Base-by-base conservation (phyloP, 64 coral and sea anemone species). In the Trachythela sp. region DNA sequence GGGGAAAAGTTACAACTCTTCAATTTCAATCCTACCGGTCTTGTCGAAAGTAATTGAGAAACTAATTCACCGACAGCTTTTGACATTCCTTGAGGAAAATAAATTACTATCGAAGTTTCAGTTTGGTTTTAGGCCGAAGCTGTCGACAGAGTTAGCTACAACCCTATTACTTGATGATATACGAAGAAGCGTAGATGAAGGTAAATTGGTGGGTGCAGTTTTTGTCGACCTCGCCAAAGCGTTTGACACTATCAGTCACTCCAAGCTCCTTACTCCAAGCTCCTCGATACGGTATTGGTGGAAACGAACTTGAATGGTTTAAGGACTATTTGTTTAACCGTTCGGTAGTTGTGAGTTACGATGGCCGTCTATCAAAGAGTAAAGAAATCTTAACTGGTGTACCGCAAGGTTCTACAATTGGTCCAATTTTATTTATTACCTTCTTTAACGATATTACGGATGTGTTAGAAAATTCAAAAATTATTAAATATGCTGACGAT, bases 271-370 rank as follows among this genome's bases (percentile, higher is more conserved):
- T 32, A 64, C n/a, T n/a, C 0, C 8, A 90, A 90, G 39, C 50
- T 91, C 83, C 70, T 64, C 54, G 35, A 36, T 67, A 91, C 38
- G 83, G 89, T 64, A 68, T 91, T 24, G 17, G 32, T 70, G 89
- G 89, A 91, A 64, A 30, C 49, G 89, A 85, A 70, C 84, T 86
- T 24, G 48, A 56, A 43, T 86, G 89, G 83, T 91, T 91, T 37
- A 91, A 49, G n/a, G 89, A 91, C 84, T 91, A 60, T 77, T 56
- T 91, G 35, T 91, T 90, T 39, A 84, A 60, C 8, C 83, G 35
- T 39, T 84, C 89, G 80, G 49, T 22, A 50, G 76, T 15, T 85
- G 89, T 85, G 5, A 49, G 54, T 54, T 54, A 86, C 48, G 31
- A 22, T 68, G 30, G 59, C 5, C 36, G 71, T 77, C 31, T 77